Evolutionary conservation across 2,888 invertebrate genomes (phyloP).

Genomic region (Hololepta plana): DNA sequence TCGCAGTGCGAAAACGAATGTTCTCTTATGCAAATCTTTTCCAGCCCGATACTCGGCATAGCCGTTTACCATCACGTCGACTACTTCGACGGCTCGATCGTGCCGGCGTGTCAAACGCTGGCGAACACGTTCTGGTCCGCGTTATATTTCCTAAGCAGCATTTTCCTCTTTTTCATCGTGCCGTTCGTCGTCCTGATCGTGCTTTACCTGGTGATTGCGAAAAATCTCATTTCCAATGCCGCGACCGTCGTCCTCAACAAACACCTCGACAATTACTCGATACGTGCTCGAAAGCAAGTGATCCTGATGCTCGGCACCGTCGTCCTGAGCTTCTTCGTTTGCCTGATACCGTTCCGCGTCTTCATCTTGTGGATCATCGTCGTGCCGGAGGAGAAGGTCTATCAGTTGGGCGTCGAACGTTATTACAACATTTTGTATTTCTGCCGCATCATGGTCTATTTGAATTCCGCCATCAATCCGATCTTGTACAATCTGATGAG

Average conservation of each 20-base stretch:
- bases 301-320: constrained; percentile 77
- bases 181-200: constrained; percentile 64
- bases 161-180: constrained; percentile 61
- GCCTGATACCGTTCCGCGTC: constrained; percentile 71
- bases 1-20: too few relatives aligned
- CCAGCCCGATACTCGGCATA: constrained; percentile 61
- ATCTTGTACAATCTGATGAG: constrained; percentile 87
- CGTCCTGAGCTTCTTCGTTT: constrained; percentile 73
- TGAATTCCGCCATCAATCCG: constrained; percentile 82
- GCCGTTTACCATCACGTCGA: constrained; percentile 52
- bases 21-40: too few relatives aligned
- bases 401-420: constrained; percentile 51
- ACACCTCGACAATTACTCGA: constrained; percentile 50
- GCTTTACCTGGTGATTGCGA: constrained; percentile 69
- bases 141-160: constrained; percentile 61
- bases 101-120: constrained; percentile 62
- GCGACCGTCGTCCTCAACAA: constrained; percentile 51
- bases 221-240: constrained; percentile 55
- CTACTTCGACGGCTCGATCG: constrained; percentile 49
- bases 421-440: constrained; percentile 73
- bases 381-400: constrained; percentile 48
- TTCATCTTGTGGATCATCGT: constrained; percentile 70
- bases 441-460: constrained; percentile 69
- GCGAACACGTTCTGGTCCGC: constrained; percentile 60
- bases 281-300: constrained; percentile 61